Conservation (phyloP, 2,797 vertebrate species). For the Melanotaenia pygmaea region DNA sequence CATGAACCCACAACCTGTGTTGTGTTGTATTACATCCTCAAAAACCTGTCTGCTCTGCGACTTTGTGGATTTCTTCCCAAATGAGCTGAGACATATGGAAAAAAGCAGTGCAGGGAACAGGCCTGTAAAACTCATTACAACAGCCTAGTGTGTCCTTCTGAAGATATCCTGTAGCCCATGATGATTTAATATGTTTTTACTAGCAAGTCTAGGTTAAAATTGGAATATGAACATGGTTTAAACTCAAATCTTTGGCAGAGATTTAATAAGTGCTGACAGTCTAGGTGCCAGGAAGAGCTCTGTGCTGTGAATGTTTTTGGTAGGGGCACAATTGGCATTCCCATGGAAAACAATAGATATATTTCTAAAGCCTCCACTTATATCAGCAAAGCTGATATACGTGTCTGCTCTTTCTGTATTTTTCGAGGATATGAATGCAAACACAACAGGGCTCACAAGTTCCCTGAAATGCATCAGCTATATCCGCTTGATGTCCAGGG, state of each 20-base stretch:
- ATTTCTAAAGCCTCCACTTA: conserved; percentile 10
- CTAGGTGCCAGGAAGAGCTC: conserved; percentile 31
- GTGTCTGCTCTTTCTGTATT: conserved; percentile 1
- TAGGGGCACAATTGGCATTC: conserved; percentile 17
- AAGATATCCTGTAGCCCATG: conserved; percentile 20
- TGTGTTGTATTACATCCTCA: conserved; percentile 52
- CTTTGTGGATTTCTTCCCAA: conserved; percentile 76
- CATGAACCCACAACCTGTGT: conserved; percentile 67
- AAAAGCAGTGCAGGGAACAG: conserved; percentile 41
- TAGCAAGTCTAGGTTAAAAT: conserved; percentile 39
- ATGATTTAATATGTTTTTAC: conserved; percentile 52
- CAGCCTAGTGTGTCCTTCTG: conserved; percentile 40
- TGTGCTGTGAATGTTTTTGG: conserved; percentile 39
- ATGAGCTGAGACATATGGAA: conserved; percentile 58
- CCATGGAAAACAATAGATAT: conserved; percentile 15
- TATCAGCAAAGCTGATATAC: conserved; percentile 10
- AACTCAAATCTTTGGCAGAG: conserved; percentile 17
- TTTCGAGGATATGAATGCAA: conserved; percentile 4
- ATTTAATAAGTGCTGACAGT: conserved; percentile 34
- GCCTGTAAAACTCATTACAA: conserved; percentile 75
- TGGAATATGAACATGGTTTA: conserved; percentile 39
- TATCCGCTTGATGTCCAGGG: conserved; percentile 12
- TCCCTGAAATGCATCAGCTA: conserved; percentile 5
- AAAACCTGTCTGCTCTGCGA: conserved; percentile 59
- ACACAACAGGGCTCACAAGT: not conserved